Base-by-base conservation (phyloP, 2,797 vertebrate species). In the Esox lucius region DNA sequence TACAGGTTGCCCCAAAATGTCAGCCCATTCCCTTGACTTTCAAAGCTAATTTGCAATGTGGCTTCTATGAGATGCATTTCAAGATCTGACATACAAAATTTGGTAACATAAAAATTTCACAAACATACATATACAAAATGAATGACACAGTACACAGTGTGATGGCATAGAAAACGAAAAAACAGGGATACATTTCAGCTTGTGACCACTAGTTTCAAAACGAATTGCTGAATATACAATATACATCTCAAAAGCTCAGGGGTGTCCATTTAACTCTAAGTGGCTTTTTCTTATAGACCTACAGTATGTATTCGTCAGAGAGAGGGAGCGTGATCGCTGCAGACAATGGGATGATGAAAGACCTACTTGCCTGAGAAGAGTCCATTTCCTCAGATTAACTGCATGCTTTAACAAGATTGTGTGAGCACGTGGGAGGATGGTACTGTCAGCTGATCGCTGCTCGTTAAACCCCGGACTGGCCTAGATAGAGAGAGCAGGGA, bases 371-470 rank as follows among this genome's bases (percentile, higher is more conserved):
- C 86, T 87, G 81, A 75, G 84, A 88, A 88, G 81, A 87, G 85
- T 80, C 86, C 82, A 87, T 86, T 90, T 88, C 87, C 90, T 91
- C 83, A 91, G 91, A 93, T 91, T 88, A 92, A 90, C 89, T 84
- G 87, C 89, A 91, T 85, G 90, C 92, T 92, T 92, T 93, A 92
- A 93, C 92, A 91, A 92, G 92, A 94, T 92, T 91, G 90, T 90
- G 89, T 88, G 86, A 87, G 89, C 85, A 78, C 67, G 92, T 94
- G 90, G 93, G 93, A 92, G 90, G 91, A 91, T 87, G 91, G 89
- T 68, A 83, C 86, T 89, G 89, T 93, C 93, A 94, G 92, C 90
- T 91, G 93, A 93, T 93, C 78, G 78, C 78, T 71, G 51, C 78
- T 75, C 61, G 49, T 82, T 81, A 84, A 86, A 88, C 89, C 90